Base-by-base conservation (phyloP, 2,113 vertebrate genomes). In the Cyanoramphus novaezelandiae region DNA sequence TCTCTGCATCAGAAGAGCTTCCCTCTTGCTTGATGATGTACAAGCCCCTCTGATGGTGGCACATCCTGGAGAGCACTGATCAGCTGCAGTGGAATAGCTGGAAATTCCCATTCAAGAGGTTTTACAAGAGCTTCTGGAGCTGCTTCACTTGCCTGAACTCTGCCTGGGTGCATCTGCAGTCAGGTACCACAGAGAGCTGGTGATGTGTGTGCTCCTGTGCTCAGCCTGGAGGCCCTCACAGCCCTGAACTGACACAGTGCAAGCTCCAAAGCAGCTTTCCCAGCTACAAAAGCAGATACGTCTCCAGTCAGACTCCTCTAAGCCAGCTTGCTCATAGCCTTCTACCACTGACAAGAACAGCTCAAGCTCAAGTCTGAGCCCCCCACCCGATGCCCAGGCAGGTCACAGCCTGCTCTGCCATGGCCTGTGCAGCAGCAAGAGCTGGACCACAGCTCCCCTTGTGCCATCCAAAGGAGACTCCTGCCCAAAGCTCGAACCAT, bases 121-220 rank as follows among this genome's bases (percentile, higher is more conserved):
- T 74, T 16, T 44, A 37, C n/a, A 10, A 28, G 25, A 0, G 2
- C 46, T 41, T 62, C 39, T 25, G 60, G 46, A 31, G 50, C 46
- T 0, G 5, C 24, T 33, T 46, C 67, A 10, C 46, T 7, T 9
- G 29, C 67, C 60, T 29, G 12, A 46, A 7, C 59, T 39, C 28
- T 13, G 6, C 21, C 69, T 55, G 10, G 31, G 44, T 18, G 15
- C 27, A 15, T 13, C 50, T 7, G n/a, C 63, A 23, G 16, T 2
- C 39, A 11, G n/a, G 5, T 2, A 7, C 25, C 8, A 24, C 62
- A 24, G 33, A 25, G 31, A 33, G 18, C 20, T 7, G 6, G 7
- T 17, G 3, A 33, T n/a, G 1, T 1, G 1, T 1, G 35, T 1
- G 3, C 23, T 43, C 35, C 57, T 35, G 29, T 7, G 31, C 47